phyloP scores from a whole-genome alignment of 2,113 vertebrate species.

The Chaenocephalus aceratus region DNA sequence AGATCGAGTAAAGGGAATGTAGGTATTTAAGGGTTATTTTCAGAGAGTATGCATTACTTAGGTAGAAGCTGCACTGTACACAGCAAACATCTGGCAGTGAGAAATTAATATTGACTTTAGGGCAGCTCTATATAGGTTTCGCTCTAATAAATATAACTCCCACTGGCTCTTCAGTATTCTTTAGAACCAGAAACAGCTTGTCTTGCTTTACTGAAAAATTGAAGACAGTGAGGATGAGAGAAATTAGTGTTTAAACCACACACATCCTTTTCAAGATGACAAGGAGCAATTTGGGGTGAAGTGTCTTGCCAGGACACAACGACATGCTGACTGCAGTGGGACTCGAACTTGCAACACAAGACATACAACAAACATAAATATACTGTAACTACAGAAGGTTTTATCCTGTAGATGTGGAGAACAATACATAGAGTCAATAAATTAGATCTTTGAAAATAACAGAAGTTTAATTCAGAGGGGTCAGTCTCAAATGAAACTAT shows the following conservation, averaged over 20 bases:
- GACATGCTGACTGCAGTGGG: no score
- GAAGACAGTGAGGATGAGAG: not conserved
- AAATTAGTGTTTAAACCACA: not conserved
- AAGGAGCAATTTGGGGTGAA: no score
- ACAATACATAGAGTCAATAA: not conserved
- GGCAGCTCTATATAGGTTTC: slow-evolving; percentile 49
- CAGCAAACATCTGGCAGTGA: not conserved
- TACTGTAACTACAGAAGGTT: not conserved
- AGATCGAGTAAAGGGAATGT: no score
- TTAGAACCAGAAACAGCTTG: not conserved
- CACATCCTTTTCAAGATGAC: slow-evolving; percentile 28
- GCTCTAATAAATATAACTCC: slow-evolving; percentile 45
- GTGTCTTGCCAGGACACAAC: no score
- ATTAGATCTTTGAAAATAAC: not conserved
- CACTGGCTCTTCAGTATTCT: slow-evolving; percentile 14
- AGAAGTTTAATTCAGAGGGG: not conserved
- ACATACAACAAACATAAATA: slow-evolving; percentile 27
- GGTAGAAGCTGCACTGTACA: not conserved
- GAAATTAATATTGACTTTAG: slow-evolving; percentile 4
- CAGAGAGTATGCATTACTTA: not conserved
- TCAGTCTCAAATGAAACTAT: no score
- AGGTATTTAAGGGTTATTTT: not conserved
- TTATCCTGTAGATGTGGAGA: not conserved
- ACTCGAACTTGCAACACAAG: no score
- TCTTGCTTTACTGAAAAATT: slow-evolving; percentile 7